phyloP scores from a whole-genome alignment of 2,888 invertebrate species.

The Himalopsyche anomala region DNA sequence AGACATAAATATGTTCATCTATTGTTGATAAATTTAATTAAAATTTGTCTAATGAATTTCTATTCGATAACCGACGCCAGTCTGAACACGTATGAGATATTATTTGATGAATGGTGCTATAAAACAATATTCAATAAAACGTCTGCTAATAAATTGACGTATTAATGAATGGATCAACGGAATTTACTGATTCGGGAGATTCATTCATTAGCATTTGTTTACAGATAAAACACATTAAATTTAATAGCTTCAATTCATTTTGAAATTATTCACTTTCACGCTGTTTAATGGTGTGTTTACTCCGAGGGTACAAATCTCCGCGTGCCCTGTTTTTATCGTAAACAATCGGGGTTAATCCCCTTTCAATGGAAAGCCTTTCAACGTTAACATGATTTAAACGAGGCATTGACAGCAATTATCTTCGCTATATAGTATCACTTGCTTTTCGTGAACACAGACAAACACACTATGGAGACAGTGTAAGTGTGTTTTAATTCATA shows the following conservation, averaged over 20 bases:
- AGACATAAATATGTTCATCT: no score
- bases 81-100: no score
- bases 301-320: not conserved
- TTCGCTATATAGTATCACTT: no score
- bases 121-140: no score
- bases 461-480: no score
- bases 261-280: conserved; percentile 2
- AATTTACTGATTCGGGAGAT: not conserved
- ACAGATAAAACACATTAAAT: conserved; percentile 19
- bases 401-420: conserved; percentile 16
- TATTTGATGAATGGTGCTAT: no score
- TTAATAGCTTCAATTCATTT: conserved; percentile 7
- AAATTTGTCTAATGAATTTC: no score
- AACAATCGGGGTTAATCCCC: conserved; percentile 35
- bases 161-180: conserved; percentile 3
- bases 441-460: no score
- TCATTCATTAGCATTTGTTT: not conserved
- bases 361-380: not conserved
- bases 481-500: no score
- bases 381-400: not conserved
- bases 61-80: no score
- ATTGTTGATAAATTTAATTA: no score
- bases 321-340: conserved; percentile 9
- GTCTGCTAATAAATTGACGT: no score
- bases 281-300: not conserved